Conservation (phyloP, 1,140 invertebrate genomes). For the Bombus pyrosoma region DNA sequence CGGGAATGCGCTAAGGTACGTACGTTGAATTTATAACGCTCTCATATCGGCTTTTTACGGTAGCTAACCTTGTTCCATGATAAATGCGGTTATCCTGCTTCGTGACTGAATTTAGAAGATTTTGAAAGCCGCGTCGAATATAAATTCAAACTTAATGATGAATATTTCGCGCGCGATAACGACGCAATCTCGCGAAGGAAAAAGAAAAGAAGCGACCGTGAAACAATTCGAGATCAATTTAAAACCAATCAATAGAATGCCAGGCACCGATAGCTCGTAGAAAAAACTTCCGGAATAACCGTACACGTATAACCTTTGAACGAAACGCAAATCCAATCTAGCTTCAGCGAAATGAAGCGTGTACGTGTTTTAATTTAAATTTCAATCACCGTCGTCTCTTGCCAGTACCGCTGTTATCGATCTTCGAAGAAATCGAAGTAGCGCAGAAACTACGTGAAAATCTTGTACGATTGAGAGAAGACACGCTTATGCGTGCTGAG, state of each 20-base stretch:
- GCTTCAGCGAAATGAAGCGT: constrained; percentile 8
- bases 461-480: too few relatives aligned
- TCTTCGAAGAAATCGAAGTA: neutral
- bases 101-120: neutral
- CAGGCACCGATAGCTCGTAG: neutral
- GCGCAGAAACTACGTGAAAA: too few relatives aligned
- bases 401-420: neutral
- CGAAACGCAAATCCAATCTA: constrained; percentile 30
- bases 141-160: neutral
- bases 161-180: neutral
- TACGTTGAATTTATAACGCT: constrained; percentile 35
- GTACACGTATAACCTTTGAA: constrained; percentile 2
- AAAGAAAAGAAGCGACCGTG: neutral
- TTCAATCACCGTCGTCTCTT: neutral
- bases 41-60: neutral
- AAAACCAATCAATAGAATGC: constrained; percentile 23
- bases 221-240: constrained; percentile 35
- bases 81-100: neutral
- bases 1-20: constrained; percentile 78
- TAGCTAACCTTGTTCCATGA: neutral
- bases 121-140: neutral
- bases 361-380: constrained; percentile 40
- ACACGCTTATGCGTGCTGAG: too few relatives aligned
- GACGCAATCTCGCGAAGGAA: neutral
- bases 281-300: neutral